Conservation (phyloP, 1,140 invertebrate species). For the Trissolcus basalis region DNA sequence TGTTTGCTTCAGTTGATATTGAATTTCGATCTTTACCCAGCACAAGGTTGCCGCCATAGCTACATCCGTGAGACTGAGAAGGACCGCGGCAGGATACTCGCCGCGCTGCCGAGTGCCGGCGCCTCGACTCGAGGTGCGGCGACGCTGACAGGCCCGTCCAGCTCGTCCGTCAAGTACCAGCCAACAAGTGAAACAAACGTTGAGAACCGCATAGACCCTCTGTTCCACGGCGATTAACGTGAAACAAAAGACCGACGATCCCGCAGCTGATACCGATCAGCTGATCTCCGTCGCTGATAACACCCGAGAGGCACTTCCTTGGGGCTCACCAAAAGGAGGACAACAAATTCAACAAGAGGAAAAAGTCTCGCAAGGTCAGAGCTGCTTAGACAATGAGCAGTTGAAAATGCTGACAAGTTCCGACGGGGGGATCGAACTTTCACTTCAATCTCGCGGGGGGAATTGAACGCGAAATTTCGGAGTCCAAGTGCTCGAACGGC, state of each 20-base stretch:
- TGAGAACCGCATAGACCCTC: background rate
- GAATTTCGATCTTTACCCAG: slow-evolving; percentile 72
- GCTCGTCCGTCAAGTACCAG: slow-evolving; percentile 68
- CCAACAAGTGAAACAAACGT: slow-evolving; percentile 40
- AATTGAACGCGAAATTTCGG: no score
- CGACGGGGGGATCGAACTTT: background rate
- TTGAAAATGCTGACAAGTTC: no score
- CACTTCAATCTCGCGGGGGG: background rate
- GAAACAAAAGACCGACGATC: slow-evolving; percentile 29
- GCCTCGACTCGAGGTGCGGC: slow-evolving; percentile 84
- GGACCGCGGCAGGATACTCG: slow-evolving; percentile 84
- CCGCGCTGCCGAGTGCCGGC: no score
- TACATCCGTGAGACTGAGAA: slow-evolving; percentile 84
- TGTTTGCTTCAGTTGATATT: slow-evolving; percentile 8
- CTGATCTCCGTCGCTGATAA: slow-evolving; percentile 20
- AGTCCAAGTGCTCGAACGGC: no score
- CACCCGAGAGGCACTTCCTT: no score
- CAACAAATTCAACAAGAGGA: no score
- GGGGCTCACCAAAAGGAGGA: no score
- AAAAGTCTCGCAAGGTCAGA: no score
- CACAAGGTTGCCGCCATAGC: slow-evolving; percentile 90
- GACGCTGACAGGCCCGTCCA: slow-evolving; percentile 76
- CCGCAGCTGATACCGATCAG: slow-evolving; percentile 39
- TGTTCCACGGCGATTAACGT: slow-evolving; percentile 28
- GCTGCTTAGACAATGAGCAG: no score